Evolutionary conservation across 2,888 invertebrate genomes (phyloP).

Genomic region (Nemotelus nigrinus): DNA sequence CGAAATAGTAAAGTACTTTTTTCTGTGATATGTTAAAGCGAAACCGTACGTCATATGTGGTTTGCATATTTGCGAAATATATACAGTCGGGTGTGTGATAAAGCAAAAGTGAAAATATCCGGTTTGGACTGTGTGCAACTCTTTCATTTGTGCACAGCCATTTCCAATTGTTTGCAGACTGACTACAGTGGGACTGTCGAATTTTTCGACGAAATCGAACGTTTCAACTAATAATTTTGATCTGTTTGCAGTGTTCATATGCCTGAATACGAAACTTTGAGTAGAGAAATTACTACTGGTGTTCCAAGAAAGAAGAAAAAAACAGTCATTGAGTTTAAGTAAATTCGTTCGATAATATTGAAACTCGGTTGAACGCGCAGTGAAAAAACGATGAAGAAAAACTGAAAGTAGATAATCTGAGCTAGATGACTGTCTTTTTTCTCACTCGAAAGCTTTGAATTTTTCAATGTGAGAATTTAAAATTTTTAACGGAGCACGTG

Average conservation of each 20-base stretch:
- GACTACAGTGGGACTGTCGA: neutral
- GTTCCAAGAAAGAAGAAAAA: neutral
- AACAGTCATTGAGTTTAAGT: neutral
- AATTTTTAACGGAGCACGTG: too few relatives aligned
- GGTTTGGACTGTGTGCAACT: conserved; percentile 35
- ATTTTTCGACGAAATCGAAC: neutral
- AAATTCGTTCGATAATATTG: conserved; percentile 1
- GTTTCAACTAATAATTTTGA: neutral
- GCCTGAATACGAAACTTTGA: neutral
- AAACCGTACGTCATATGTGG: neutral
- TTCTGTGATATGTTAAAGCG: too few relatives aligned
- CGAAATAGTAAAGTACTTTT: neutral
- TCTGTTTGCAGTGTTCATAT: neutral
- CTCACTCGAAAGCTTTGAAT: too few relatives aligned
- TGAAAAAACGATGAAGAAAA: neutral
- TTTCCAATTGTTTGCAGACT: conserved; percentile 9
- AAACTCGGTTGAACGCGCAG: neutral
- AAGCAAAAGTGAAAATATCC: conserved; percentile 48
- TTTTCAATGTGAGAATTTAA: too few relatives aligned
- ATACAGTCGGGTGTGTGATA: neutral
- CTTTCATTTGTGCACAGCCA: conserved; percentile 25
- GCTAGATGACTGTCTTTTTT: conserved; percentile 8
- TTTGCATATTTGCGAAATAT: too few relatives aligned
- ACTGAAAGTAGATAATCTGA: neutral
- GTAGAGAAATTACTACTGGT: conserved; percentile 6